A percentile compares a stretch with the other conserved stretches of the same genome.
Evolutionary conservation across 2,888 invertebrate species (phyloP).

Genomic region (Crocallis elinguaria): DNA sequence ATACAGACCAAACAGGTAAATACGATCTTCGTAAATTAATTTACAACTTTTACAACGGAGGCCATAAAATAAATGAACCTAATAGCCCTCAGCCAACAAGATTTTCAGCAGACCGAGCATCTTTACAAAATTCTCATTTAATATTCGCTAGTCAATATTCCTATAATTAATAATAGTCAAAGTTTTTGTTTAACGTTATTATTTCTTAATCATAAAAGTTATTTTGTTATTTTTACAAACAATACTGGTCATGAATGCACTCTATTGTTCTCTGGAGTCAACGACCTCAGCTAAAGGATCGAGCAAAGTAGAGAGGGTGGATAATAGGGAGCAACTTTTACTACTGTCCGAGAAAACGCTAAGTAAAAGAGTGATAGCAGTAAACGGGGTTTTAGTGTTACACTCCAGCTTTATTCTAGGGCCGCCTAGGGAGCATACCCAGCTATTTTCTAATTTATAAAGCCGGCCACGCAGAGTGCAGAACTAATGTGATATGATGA

Average conservation of each 20-base stretch:
- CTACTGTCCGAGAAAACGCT: conserved; percentile 30
- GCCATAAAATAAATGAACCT: too few relatives aligned
- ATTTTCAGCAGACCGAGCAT: too few relatives aligned
- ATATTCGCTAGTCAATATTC: not conserved
- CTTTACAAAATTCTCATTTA: too few relatives aligned
- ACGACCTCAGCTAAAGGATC: conserved; percentile 13
- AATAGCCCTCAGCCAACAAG: too few relatives aligned
- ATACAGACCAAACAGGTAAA: too few relatives aligned
- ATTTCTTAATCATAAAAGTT: not conserved
- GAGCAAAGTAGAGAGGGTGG: conserved; percentile 3
- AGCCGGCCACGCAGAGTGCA: not conserved
- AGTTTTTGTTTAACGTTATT: not conserved
- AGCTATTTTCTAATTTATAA: conserved; percentile 28
- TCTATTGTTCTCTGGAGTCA: conserved; percentile 15
- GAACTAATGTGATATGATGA: not conserved
- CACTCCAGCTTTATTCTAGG: conserved; percentile 26
- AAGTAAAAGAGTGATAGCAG: conserved; percentile 39
- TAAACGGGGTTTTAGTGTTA: conserved; percentile 36
- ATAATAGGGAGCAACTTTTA: conserved; percentile 25
- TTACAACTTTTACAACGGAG: too few relatives aligned
- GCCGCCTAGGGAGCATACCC: conserved; percentile 16
- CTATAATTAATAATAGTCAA: not conserved
- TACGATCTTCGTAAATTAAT: too few relatives aligned
- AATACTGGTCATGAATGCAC: conserved; percentile 15
- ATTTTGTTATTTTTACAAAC: conserved; percentile 4